These are phyloP conservation scores for Hormaphis cornu DNA, from an alignment of 1,140 invertebrate species.

Conservation along the genomic window DNA sequence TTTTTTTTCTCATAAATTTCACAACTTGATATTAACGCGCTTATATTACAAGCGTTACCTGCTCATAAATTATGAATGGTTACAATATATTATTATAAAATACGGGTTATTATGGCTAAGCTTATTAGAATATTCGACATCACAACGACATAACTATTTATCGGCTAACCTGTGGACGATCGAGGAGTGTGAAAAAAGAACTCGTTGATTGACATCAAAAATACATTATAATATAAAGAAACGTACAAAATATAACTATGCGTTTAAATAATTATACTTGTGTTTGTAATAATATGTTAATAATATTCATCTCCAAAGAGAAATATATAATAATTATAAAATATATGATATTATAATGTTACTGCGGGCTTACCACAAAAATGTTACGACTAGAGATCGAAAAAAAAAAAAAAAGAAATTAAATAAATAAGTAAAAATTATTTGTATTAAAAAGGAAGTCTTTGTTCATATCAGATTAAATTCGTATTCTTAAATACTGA, in stretches of 20 bases:
- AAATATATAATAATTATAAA: too few species aligned
- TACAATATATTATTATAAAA: too few species aligned
- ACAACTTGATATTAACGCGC: too few species aligned
- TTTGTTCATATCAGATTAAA: slow-evolving; percentile 21
- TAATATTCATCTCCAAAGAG: too few species aligned
- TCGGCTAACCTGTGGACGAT: background rate
- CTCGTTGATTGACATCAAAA: background rate
- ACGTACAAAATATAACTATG: slow-evolving; percentile 1
- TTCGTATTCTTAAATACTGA: slow-evolving; percentile 10
- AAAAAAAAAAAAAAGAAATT: background rate
- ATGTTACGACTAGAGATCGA: slow-evolving; percentile 14
- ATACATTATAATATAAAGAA: slow-evolving; percentile 17
- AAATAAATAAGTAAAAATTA: background rate
- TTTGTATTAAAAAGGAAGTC: slow-evolving; percentile 11
- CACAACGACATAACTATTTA: too few species aligned
- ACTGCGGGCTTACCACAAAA: background rate
- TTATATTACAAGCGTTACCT: background rate
- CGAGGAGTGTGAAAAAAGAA: background rate
- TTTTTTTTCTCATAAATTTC: slow-evolving; percentile 8
- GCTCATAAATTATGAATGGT: too few species aligned
- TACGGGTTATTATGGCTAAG: too few species aligned
- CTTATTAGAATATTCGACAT: too few species aligned
- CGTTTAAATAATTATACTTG: slow-evolving; percentile 6
- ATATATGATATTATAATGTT: background rate
- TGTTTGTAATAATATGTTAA: background rate